Percentiles rank a stretch among this genome's conserved stretches.
Evolutionary conservation across 2,888 invertebrate species (phyloP).

Genomic region (Emmelina monodactyla): DNA sequence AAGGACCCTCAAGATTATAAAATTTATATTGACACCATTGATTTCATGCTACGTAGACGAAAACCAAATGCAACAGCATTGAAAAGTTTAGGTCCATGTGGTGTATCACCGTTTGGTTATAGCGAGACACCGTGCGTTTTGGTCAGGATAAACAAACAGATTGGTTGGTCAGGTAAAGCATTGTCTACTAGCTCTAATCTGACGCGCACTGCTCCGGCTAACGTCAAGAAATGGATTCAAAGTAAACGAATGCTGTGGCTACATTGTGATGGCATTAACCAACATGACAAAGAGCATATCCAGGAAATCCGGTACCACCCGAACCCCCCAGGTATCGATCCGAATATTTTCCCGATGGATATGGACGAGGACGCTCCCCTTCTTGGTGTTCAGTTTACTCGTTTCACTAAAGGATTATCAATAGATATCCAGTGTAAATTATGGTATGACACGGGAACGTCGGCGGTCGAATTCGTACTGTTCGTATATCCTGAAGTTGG

Average conservation of each 20-base stretch:
- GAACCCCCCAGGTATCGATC: constrained; percentile 45
- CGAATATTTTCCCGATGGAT: constrained; percentile 30
- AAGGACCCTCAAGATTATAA: constrained; percentile 26
- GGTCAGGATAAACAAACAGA: constrained; percentile 41
- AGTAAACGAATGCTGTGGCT: constrained; percentile 34
- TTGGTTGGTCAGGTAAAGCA: constrained; percentile 39
- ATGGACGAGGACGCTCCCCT: constrained; percentile 27
- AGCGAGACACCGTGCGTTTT: constrained; percentile 41
- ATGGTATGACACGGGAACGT: constrained; percentile 40
- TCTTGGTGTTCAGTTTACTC: constrained; percentile 39
- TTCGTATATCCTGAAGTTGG: too few relatives aligned
- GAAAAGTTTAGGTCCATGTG: constrained; percentile 37
- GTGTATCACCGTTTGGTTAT: constrained; percentile 40
- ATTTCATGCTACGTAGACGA: constrained; percentile 26
- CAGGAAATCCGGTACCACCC: constrained; percentile 42
- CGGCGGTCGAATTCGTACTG: constrained; percentile 34
- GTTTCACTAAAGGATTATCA: constrained; percentile 41
- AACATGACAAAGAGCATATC: constrained; percentile 46
- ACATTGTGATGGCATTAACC: constrained; percentile 35
- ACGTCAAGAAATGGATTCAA: constrained; percentile 32
- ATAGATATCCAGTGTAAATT: constrained; percentile 41
- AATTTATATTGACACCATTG: constrained; percentile 37
- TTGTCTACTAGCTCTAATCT: constrained; percentile 23
- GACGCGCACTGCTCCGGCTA: constrained; percentile 23
- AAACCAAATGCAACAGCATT: constrained; percentile 13